Percentiles rank a stretch among this genome's conserved stretches.
Evolutionary conservation across 2,113 vertebrate genomes (phyloP).

Genomic region (Odobenus rosmarus): DNA sequence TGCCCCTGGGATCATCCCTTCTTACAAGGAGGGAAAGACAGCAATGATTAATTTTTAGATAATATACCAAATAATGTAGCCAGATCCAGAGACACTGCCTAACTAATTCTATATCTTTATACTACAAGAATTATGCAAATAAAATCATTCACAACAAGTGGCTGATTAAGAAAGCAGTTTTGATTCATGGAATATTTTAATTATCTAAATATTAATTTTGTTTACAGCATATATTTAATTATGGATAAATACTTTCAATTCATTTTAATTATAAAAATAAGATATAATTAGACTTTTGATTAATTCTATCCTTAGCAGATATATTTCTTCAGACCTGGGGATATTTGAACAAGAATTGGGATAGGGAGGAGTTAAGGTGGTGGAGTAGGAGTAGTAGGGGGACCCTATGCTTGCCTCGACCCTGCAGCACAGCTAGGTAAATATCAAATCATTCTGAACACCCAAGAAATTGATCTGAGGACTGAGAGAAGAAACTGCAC

Average conservation of each 20-base stretch:
- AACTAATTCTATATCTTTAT: not conserved
- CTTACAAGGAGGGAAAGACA: not conserved
- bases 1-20: not conserved
- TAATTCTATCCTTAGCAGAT: not conserved
- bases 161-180: not conserved
- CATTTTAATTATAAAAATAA: not conserved
- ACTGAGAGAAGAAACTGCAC: not conserved
- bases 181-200: not conserved
- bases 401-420: not conserved
- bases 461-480: not conserved
- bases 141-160: not conserved
- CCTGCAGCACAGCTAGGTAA: not conserved
- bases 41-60: not conserved
- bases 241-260: not conserved
- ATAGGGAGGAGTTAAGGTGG: not conserved
- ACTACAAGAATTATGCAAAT: not conserved
- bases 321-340: not conserved
- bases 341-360: not conserved
- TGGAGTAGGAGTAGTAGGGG: not conserved
- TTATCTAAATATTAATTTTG: not conserved
- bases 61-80: not conserved
- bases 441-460: not conserved
- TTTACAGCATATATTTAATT: not conserved
- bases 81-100: not conserved
- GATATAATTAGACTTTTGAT: not conserved